phyloP scores from a whole-genome alignment of 2,888 invertebrate species.

The Acanthosoma haemorrhoidale region DNA sequence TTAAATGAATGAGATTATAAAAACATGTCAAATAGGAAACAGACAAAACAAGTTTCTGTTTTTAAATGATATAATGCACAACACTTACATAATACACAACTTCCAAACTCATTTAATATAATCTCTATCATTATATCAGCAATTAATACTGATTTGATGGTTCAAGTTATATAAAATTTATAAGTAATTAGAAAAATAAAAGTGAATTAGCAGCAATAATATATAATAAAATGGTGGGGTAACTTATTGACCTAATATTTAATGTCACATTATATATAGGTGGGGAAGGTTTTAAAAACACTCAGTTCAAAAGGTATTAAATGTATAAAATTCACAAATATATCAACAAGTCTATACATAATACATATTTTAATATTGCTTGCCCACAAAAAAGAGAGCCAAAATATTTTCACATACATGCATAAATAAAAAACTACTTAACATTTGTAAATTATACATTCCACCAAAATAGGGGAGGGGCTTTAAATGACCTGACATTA shows the following conservation, averaged over 20 bases:
- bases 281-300: neutral
- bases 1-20: neutral
- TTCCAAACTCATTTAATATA: neutral
- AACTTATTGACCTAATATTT: constrained; percentile 21
- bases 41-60: neutral
- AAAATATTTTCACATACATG: constrained; percentile 22
- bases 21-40: neutral
- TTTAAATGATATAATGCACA: constrained; percentile 18
- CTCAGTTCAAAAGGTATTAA: constrained; percentile 14
- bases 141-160: constrained; percentile 11
- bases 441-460: neutral
- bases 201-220: constrained; percentile 14
- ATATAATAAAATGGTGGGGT: constrained; percentile 13
- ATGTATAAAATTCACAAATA: constrained; percentile 30
- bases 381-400: constrained; percentile 26
- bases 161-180: neutral
- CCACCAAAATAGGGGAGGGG: neutral
- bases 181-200: constrained; percentile 17
- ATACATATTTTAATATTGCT: constrained; percentile 23
- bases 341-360: constrained; percentile 30
- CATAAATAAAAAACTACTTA: constrained; percentile 14
- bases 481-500: neutral
- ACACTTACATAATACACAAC: constrained; percentile 14
- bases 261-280: neutral
- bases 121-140: neutral